Evolutionary conservation across 2,888 invertebrate genomes (phyloP).

Genomic region (Melinaea menophilus): DNA sequence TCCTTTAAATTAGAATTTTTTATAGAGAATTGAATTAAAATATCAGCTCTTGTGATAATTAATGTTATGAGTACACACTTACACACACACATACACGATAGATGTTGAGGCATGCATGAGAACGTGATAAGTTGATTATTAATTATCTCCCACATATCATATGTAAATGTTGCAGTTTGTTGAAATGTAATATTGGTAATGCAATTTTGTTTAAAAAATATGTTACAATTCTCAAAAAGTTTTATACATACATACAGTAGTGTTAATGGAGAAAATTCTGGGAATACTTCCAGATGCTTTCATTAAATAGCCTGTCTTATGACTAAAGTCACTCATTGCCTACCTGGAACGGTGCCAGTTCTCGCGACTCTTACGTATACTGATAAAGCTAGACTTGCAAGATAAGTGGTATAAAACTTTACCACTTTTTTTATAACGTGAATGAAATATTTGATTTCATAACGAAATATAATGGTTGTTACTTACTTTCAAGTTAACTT

Average conservation of each 20-base stretch:
- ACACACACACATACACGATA: no score
- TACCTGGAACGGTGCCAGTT: conserved; percentile 22
- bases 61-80: no score
- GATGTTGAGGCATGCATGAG: no score
- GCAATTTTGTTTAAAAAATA: no score
- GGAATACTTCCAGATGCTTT: conserved; percentile 17
- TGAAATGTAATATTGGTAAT: no score
- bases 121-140: no score
- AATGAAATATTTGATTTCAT: no score
- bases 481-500: background rate
- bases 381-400: background rate
- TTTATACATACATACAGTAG: conserved; percentile 3
- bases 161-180: no score
- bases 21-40: background rate
- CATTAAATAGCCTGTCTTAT: conserved; percentile 22
- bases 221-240: background rate
- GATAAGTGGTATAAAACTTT: conserved; percentile 22
- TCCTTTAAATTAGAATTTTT: background rate
- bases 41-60: no score
- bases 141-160: no score
- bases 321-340: conserved; percentile 19
- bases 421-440: conserved; percentile 6
- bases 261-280: conserved; percentile 11
- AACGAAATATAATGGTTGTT: conserved; percentile 11
- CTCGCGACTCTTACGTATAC: conserved; percentile 6